These are phyloP conservation scores for Rhagologus leucostigma DNA, from an alignment of 2,113 vertebrate genomes.

Conservation along the genomic window DNA sequence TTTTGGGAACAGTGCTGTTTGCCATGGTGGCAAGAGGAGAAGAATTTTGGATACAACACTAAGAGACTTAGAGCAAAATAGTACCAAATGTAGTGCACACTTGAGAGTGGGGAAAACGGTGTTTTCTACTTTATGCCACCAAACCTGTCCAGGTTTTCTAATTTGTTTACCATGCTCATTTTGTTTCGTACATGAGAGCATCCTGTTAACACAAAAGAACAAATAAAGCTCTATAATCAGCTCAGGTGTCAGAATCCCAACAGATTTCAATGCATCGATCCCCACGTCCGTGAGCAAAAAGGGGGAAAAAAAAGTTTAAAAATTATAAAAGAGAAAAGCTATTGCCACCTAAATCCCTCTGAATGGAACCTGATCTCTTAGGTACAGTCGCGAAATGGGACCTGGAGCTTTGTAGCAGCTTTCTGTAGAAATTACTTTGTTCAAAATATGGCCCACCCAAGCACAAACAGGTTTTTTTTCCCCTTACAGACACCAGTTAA, in stretches of 20 bases:
- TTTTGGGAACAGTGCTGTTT: not conserved
- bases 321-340: not conserved
- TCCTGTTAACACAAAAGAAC: not conserved
- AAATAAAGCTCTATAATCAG: not conserved
- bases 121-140: not conserved
- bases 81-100: not conserved
- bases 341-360: not conserved
- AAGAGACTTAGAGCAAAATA: not conserved
- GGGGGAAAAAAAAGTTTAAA: rapidly evolving
- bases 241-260: not conserved
- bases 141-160: not conserved
- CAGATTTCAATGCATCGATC: not conserved
- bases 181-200: not conserved
- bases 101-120: not conserved
- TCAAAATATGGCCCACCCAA: not conserved
- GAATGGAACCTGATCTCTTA: not conserved
- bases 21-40: not conserved
- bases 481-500: not conserved
- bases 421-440: not conserved
- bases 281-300: not conserved
- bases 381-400: not conserved
- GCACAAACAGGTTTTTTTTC: not conserved
- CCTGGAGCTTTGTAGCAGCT: not conserved
- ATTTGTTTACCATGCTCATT: not conserved
- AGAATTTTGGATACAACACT: not conserved